Conservation (phyloP, 2,113 vertebrate species). For the Engraulis encrasicolus region DNA sequence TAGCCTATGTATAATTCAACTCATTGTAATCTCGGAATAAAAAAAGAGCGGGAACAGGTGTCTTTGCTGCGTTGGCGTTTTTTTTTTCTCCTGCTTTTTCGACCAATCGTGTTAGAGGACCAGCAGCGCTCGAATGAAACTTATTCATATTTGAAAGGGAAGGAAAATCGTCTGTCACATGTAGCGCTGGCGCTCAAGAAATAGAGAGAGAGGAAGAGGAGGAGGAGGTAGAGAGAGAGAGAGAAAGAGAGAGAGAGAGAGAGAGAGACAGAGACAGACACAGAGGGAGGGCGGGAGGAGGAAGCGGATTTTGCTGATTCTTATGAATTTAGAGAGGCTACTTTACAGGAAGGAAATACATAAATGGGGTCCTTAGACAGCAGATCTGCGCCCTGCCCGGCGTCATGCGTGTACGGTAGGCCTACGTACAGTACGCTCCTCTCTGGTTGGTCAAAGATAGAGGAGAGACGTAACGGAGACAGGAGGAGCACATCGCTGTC, state of each 20-base stretch:
- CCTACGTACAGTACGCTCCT: no score
- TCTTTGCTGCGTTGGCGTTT: not conserved
- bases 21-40: not conserved
- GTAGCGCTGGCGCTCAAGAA: not conserved
- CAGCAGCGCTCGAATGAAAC: constrained; percentile 41
- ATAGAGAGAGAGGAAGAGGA: constrained; percentile 29
- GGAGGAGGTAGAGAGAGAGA: constrained; percentile 29
- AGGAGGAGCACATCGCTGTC: not conserved
- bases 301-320: constrained; percentile 64
- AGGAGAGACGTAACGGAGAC: no score
- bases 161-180: constrained; percentile 61
- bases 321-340: constrained; percentile 77
- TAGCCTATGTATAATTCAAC: constrained; percentile 14
- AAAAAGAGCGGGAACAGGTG: constrained; percentile 15
- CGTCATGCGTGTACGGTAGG: constrained; percentile 22
- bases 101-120: constrained; percentile 32
- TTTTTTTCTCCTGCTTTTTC: not conserved
- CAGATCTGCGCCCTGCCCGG: constrained; percentile 32
- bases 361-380: constrained; percentile 68
- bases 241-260: constrained; percentile 26
- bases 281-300: no score
- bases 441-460: not conserved
- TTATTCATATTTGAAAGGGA: constrained; percentile 36
- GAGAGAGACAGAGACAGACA: no score
- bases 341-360: constrained; percentile 73